Evolutionary conservation across 2,113 vertebrate genomes (phyloP).

Genomic region (Ranitomeya variabilis): DNA sequence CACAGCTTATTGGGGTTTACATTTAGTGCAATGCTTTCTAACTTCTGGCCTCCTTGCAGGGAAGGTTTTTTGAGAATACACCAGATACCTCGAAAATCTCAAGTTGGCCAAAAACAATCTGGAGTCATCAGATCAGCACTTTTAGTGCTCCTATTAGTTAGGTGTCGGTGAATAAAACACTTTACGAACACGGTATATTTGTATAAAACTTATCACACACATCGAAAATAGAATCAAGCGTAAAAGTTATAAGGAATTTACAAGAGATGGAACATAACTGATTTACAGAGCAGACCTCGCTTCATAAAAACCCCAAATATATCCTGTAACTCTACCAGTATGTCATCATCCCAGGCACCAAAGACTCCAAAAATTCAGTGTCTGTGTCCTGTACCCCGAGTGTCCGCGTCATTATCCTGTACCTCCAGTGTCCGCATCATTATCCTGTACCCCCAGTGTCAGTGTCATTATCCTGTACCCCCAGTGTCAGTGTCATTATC

Average conservation of each 20-base stretch:
- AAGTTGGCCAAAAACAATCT: not conserved
- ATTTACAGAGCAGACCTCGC: not conserved
- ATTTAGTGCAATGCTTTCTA: too few relatives aligned
- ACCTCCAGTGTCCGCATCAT: not conserved
- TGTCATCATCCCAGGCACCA: not conserved
- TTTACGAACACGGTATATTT: not conserved
- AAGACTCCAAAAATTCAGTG: not conserved
- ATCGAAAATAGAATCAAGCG: conserved; percentile 4
- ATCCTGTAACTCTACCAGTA: not conserved
- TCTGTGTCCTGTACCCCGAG: not conserved
- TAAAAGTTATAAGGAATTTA: not conserved
- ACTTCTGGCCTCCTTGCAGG: not conserved
- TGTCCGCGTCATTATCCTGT: not conserved
- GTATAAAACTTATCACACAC: not conserved
- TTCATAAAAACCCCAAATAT: not conserved
- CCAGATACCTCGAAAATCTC: not conserved
- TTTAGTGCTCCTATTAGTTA: not conserved
- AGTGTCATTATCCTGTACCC: not conserved
- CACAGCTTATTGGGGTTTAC: too few relatives aligned
- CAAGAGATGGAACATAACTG: not conserved
- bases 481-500: not conserved
- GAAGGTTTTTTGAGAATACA: not conserved
- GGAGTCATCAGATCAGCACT: not conserved
- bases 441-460: not conserved
- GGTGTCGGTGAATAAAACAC: not conserved